Percentiles rank a stretch among this genome's conserved stretches.
Conservation (phyloP, 35 echinoderm and acorn worm genomes). For the Patiria miniata region DNA sequence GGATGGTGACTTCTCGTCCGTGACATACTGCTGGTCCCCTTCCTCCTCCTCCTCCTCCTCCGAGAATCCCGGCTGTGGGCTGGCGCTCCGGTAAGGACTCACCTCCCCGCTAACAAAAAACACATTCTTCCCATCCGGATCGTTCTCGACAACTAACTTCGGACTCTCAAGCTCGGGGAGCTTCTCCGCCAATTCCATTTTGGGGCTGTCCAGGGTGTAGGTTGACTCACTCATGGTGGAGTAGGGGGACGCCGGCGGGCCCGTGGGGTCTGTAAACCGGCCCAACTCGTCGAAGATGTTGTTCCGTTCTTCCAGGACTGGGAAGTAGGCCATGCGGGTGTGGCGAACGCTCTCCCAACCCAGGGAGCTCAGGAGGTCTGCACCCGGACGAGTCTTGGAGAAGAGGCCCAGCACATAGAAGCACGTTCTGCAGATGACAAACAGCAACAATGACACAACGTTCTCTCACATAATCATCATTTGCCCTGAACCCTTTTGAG, state of each 20-base stretch:
- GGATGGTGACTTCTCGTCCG: conserved; percentile 53
- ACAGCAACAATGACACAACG: not conserved
- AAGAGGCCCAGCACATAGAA: conserved; percentile 95
- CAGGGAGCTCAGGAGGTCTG: conserved; percentile 77
- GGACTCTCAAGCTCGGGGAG: conserved; percentile 34
- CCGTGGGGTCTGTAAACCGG: conserved; percentile 38
- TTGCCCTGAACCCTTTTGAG: not conserved
- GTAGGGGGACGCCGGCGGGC: not conserved
- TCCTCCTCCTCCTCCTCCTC: conserved; percentile 40
- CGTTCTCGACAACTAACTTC: not conserved
- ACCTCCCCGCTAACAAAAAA: conserved; percentile 19
- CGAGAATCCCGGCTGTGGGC: conserved; percentile 45
- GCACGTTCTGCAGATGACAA: conserved; percentile 70
- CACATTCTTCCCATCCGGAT: conserved; percentile 27
- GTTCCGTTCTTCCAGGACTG: conserved; percentile 70
- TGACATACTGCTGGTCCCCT: not conserved
- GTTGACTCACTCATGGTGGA: conserved; percentile 33
- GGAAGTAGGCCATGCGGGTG: conserved; percentile 72
- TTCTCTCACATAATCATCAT: not conserved
- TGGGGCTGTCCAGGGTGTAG: conserved; percentile 60
- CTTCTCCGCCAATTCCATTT: not conserved
- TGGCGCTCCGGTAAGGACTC: conserved; percentile 9
- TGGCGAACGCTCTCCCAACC: conserved; percentile 92
- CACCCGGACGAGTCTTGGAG: conserved; percentile 82
- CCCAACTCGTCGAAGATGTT: conserved; percentile 65